A percentile compares a stretch with the other conserved stretches of the same genome.
Conservation (phyloP, 2,888 invertebrate genomes). For the Andrena flavipes region DNA sequence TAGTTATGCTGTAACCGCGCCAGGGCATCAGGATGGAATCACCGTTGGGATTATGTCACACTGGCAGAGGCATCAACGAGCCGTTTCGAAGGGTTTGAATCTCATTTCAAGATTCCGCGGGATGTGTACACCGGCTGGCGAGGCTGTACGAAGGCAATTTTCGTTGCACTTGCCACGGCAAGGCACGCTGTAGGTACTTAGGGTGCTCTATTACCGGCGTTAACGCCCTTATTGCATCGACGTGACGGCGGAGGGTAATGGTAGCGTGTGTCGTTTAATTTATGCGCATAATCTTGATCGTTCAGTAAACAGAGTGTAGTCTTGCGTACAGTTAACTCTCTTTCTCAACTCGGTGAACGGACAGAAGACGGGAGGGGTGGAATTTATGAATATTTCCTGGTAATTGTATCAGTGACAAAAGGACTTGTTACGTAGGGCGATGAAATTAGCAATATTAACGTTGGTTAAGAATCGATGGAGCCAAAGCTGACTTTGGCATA, state of each 20-base stretch:
- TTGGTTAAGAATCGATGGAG: background rate
- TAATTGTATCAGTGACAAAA: background rate
- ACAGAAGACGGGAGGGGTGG: background rate
- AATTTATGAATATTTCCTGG: background rate
- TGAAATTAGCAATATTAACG: background rate
- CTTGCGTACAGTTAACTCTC: slow-evolving; percentile 7
- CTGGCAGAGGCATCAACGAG: background rate
- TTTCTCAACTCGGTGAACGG: background rate
- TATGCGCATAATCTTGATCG: slow-evolving; percentile 44
- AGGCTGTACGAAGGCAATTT: slow-evolving; percentile 32
- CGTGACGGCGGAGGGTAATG: slow-evolving; percentile 30
- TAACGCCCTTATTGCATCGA: slow-evolving; percentile 55
- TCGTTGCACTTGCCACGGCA: slow-evolving; percentile 32
- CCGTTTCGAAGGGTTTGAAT: slow-evolving; percentile 1
- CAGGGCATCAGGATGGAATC: background rate
- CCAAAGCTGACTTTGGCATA: too few species aligned
- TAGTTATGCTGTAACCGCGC: background rate
- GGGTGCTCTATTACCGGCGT: slow-evolving; percentile 52
- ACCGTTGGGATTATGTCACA: background rate
- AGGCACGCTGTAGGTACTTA: slow-evolving; percentile 32
- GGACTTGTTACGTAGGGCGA: background rate
- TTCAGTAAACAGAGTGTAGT: slow-evolving; percentile 42
- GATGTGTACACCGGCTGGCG: background rate
- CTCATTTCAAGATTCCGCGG: slow-evolving; percentile 19
- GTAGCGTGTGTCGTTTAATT: slow-evolving; percentile 47